These are phyloP conservation scores for Lacerta viridis DNA, from an alignment of 2,797 vertebrate species.

Conservation along the genomic window DNA sequence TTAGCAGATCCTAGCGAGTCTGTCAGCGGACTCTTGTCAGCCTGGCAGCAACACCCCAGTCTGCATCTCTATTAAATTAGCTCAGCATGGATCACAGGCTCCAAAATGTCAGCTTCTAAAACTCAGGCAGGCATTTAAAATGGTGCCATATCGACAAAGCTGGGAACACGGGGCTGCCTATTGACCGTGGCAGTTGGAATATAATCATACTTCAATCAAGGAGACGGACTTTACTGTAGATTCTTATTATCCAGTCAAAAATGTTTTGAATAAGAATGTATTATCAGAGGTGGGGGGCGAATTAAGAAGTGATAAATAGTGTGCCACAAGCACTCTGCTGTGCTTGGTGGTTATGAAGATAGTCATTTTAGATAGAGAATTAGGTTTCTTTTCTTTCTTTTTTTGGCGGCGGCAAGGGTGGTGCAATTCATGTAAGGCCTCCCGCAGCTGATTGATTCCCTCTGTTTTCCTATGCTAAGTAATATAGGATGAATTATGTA, in stretches of 20 bases:
- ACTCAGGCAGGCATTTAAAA: slow-evolving; percentile 57
- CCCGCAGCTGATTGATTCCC: slow-evolving; percentile 48
- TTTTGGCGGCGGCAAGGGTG: background rate
- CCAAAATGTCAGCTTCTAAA: slow-evolving; percentile 26
- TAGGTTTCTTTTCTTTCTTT: background rate
- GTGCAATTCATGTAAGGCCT: slow-evolving; percentile 47
- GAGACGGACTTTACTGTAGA: slow-evolving; percentile 61
- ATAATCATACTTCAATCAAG: slow-evolving; percentile 69
- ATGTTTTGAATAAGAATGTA: slow-evolving; percentile 71
- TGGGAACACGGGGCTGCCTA: slow-evolving; percentile 49
- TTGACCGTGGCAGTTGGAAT: slow-evolving; percentile 63
- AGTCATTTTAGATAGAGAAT: slow-evolving; percentile 41
- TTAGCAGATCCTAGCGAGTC: background rate
- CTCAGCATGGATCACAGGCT: slow-evolving; percentile 49
- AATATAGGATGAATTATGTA: slow-evolving; percentile 72
- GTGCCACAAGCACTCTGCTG: slow-evolving; percentile 53
- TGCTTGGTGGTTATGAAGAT: slow-evolving; percentile 49
- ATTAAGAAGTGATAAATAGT: slow-evolving; percentile 71
- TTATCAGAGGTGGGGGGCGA: slow-evolving; percentile 39
- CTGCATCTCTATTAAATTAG: slow-evolving; percentile 48
- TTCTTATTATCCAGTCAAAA: slow-evolving; percentile 64
- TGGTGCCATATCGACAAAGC: slow-evolving; percentile 47
- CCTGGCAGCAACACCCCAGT: slow-evolving; percentile 18
- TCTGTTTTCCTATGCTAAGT: slow-evolving; percentile 59
- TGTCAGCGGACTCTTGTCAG: background rate